Base-by-base conservation (phyloP, 2,888 invertebrate genomes). In the Ochropleura leucogaster region DNA sequence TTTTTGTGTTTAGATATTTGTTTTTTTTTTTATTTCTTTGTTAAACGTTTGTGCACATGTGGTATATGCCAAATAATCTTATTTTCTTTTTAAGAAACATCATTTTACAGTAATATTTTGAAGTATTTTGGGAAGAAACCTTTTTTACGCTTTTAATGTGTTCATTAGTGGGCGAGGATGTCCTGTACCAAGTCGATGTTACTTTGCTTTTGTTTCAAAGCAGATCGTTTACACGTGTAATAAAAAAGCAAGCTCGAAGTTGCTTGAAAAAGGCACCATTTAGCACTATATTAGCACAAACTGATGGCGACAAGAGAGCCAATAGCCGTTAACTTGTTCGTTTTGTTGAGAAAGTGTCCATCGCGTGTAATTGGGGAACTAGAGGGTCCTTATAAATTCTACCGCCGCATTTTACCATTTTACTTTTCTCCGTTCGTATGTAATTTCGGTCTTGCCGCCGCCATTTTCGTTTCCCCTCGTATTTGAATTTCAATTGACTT, bases 401-500 rank as follows among this genome's bases (percentile, higher is more conserved):
- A 74, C 71, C 68, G 70, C 65, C 42, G 70, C 64, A 74, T 77
- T 67, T 76, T 53, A 20, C 76, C 71, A 70, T 79, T 78, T 79
- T 83, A 84, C 77, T 84, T 85, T 79, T 57, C 42, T 63, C 42
- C 66, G 69, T 69, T 60, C 74, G 77, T 79, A 76, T 77, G 88
- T 87, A 87, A 87, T 85, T 85, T 79, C 69, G 77, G 74, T 71
- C 47, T 74, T 77, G 64, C 76, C 69, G 51, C 20, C 77, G 75
- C 74, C 79, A 79, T 81, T 79, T 85, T 87, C 85, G 66, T 80
- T 85, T 80, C 55, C 71, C 72, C 74, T 72, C 72, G 64, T 74
- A 87, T 85, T 87, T 87, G 88, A 85, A 88, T 88, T 88, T 86
- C 85, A 86, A 86, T 87, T 87, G 87, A 74, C 75, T 85, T 70